Evolutionary conservation across 2,797 vertebrate genomes (phyloP), one percentile per base, ranked within the genome.

Genomic region (Notamacropus eugenii): DNA sequence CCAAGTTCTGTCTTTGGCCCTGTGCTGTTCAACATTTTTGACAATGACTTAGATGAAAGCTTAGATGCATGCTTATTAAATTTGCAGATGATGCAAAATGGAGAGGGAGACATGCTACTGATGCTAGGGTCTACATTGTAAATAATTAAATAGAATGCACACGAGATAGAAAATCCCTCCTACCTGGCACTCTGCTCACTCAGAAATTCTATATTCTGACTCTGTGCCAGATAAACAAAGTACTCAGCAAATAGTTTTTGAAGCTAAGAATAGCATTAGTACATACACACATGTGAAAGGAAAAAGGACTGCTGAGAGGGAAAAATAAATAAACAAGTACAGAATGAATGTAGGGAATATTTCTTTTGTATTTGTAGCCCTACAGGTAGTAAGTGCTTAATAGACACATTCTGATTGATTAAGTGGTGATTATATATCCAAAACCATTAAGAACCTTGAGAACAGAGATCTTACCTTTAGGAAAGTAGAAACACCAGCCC

Each of bases 121-220:
- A 93, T 94, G 95, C 91, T 93, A 95, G 92, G 92, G 87, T 95
- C 34, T 97, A 56, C 92, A 24, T n/a, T 56, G 90, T 58, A 59
- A 93, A 74, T 95, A 97, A 97, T 97, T 97, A 97, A 97, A 95
- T 74, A 97, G 96, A 90, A 94, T 94, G 92, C 96, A 97, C 90
- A 94, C 13, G 57, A 95, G 96, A 96, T 90, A 55, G 55, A 54
- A 93, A 93, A 98, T 97, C 97, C 97, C 95, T 97, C 92, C 91
- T 50, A 57, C 91, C 74, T 31, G 55, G 90, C 92, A 13, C 90
- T 90, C 46, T 27, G 92, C 46, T 95, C 97, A 91, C 97, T 97
- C 92, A 96, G 62, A 95, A 94, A 96, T 97, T 96, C 93, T 94
- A 95, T 87, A 94, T 55, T 96, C 96, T 95, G 95, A 96, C 93